phyloP scores from a whole-genome alignment of 2,113 vertebrate species.

The Genyomyrus donnyi region DNA sequence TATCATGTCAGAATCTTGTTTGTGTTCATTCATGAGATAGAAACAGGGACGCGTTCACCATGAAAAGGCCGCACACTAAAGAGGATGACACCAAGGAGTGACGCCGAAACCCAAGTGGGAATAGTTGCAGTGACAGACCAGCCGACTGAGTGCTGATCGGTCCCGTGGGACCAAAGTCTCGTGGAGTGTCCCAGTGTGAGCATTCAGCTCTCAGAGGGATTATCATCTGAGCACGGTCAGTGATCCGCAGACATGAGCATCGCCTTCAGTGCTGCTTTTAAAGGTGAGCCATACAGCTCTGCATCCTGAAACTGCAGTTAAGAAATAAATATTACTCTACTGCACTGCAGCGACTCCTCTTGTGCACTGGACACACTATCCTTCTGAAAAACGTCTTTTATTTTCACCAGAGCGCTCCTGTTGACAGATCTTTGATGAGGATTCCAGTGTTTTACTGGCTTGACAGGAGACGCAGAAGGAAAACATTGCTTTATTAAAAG shows the following conservation, averaged over 20 bases:
- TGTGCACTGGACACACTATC: background rate
- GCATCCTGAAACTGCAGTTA: conserved; percentile 7
- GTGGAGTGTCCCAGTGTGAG: background rate
- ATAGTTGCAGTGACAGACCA: background rate
- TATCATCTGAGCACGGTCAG: background rate
- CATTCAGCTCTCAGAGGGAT: background rate
- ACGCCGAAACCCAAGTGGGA: background rate
- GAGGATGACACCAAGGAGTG: background rate
- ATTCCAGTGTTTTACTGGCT: conserved; percentile 1
- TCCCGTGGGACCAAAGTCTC: background rate
- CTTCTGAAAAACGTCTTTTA: background rate
- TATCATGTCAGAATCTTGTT: background rate
- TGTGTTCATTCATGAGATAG: background rate
- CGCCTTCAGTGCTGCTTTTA: background rate
- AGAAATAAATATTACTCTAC: conserved; percentile 4
- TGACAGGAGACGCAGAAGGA: background rate
- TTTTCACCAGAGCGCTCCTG: background rate
- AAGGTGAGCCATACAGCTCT: background rate
- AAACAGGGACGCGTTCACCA: background rate
- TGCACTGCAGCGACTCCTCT: conserved; percentile 15
- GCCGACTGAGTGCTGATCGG: background rate
- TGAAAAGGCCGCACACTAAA: background rate
- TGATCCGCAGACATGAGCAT: background rate
- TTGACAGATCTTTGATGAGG: conserved; percentile 24
- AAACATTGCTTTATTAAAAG: conserved; percentile 10